Evolutionary conservation across 2,113 vertebrate species (phyloP).

Genomic region (Solea solea): DNA sequence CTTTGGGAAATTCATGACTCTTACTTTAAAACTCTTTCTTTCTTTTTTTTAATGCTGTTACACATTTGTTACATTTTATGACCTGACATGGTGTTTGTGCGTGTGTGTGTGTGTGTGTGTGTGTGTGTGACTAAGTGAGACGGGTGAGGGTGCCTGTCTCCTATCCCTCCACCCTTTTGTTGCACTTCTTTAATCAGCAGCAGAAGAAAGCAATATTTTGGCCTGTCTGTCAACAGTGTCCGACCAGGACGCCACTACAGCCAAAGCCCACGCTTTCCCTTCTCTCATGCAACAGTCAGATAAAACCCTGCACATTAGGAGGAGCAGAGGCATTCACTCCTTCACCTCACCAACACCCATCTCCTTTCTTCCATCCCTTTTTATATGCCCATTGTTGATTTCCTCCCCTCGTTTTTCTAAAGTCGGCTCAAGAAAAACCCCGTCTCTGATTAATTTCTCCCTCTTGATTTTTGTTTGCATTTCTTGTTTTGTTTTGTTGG

Average conservation of each 20-base stretch:
- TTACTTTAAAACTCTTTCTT: not conserved
- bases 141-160: constrained; percentile 57
- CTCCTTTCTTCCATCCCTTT: constrained; percentile 70
- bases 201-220: constrained; percentile 80
- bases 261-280: constrained; percentile 71
- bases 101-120: constrained; percentile 29
- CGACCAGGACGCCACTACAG: constrained; percentile 61
- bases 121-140: constrained; percentile 32
- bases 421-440: constrained; percentile 64
- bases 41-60: constrained; percentile 47
- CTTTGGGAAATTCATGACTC: constrained; percentile 6
- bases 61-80: constrained; percentile 13
- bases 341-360: constrained; percentile 53
- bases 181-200: constrained; percentile 82
- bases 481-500: constrained; percentile 76
- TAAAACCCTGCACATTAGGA: constrained; percentile 70
- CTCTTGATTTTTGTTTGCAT: constrained; percentile 78
- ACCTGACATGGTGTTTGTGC: constrained; percentile 12
- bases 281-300: constrained; percentile 73
- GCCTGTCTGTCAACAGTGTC: constrained; percentile 73
- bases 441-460: constrained; percentile 78
- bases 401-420: constrained; percentile 69
- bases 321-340: constrained; percentile 46
- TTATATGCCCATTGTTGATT: constrained; percentile 77
- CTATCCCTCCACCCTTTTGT: constrained; percentile 62